These are phyloP conservation scores for Halictus rubicundus DNA, from an alignment of 1,140 invertebrate genomes.

Conservation along the genomic window DNA sequence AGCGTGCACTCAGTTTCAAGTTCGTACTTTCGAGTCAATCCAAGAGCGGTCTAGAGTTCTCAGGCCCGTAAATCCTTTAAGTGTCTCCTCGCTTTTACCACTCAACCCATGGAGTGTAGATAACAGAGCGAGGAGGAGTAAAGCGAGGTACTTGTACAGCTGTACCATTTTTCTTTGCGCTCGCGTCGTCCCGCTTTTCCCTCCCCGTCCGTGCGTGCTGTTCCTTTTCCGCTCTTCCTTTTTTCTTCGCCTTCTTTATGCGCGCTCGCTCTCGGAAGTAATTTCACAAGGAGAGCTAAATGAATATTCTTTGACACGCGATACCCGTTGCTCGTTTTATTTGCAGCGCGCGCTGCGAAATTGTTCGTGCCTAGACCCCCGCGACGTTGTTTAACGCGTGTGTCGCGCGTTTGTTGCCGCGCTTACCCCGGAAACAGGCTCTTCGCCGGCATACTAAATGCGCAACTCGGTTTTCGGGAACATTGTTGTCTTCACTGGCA, in stretches of 20 bases:
- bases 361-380: constrained; percentile 5
- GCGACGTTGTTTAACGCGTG: background rate
- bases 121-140: constrained; percentile 54
- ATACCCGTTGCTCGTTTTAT: background rate
- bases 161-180: constrained; percentile 70
- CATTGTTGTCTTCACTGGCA: too few species aligned
- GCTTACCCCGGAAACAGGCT: background rate
- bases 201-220: constrained; percentile 32
- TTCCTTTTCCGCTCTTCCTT: background rate
- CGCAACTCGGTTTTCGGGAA: too few species aligned
- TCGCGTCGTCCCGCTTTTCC: constrained; percentile 25
- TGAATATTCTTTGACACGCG: constrained; percentile 44
- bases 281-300: constrained; percentile 26
- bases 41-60: constrained; percentile 71
- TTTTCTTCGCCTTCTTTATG: constrained; percentile 14
- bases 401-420: background rate
- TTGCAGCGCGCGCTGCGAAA: constrained; percentile 17
- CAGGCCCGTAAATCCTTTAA: constrained; percentile 76
- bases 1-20: constrained; percentile 56
- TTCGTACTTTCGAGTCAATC: constrained; percentile 62
- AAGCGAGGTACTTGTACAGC: constrained; percentile 55
- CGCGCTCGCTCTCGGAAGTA: constrained; percentile 28
- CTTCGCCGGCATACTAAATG: too few species aligned
- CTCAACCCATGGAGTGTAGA: constrained; percentile 57
- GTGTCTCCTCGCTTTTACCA: constrained; percentile 70